These are phyloP conservation scores for Drosophila ustulata DNA, from an alignment of 2,888 invertebrate species.

Conservation along the genomic window DNA sequence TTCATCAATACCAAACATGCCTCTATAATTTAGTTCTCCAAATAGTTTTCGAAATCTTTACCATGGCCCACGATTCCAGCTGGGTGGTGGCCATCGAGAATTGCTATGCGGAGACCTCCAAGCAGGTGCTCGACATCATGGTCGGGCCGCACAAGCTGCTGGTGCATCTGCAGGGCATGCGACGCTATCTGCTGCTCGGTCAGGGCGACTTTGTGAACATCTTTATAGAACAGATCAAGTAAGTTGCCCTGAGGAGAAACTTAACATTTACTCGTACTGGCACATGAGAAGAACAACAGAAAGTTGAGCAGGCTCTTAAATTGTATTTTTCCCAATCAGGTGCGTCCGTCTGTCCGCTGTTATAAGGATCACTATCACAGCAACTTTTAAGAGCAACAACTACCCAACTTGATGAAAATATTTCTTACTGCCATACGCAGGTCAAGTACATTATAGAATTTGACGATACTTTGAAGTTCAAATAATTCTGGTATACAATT, in stretches of 20 bases:
- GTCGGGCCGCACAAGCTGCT: conserved; percentile 94
- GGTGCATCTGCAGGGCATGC: conserved; percentile 95
- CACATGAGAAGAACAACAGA: too few species aligned
- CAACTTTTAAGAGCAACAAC: too few species aligned
- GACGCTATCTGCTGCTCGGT: conserved; percentile 96
- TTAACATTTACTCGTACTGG: neutral
- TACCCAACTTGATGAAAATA: too few species aligned
- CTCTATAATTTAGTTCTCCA: neutral
- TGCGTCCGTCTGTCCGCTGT: too few species aligned
- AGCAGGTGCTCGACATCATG: conserved; percentile 93
- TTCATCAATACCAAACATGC: neutral
- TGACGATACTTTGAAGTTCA: too few species aligned
- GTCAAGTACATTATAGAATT: too few species aligned
- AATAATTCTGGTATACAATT: too few species aligned
- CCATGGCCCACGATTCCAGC: conserved; percentile 90
- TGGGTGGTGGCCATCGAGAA: conserved; percentile 93
- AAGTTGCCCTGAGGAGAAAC: conserved; percentile 41
- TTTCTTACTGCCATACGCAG: too few species aligned
- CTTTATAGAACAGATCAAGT: conserved; percentile 96
- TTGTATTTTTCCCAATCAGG: too few species aligned
- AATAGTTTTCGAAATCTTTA: conserved; percentile 83
- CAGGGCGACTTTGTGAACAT: conserved; percentile 98
- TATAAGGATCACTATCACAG: too few species aligned
- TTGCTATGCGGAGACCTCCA: conserved; percentile 94
- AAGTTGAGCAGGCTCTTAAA: too few species aligned